Conservation (phyloP, 2,797 vertebrate species). For the Odontamblyopus rebecca region DNA sequence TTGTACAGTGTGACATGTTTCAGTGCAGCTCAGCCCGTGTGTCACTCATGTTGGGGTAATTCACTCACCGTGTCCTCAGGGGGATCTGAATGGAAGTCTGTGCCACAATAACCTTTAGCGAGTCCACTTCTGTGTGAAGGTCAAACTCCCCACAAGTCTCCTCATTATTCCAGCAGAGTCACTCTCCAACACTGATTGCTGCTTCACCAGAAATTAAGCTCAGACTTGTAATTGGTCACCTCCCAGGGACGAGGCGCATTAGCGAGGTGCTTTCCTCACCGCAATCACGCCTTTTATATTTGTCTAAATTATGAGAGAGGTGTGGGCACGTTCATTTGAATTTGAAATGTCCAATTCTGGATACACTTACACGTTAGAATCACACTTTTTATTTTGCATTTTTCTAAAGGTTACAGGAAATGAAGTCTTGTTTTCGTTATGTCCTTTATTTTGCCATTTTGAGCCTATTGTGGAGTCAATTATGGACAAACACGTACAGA, state of each 20-base stretch:
- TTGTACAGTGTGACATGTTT: constrained; percentile 8
- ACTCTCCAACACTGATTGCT: constrained; percentile 48
- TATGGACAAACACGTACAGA: not conserved
- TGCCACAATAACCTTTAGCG: constrained; percentile 26
- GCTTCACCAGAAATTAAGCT: constrained; percentile 31
- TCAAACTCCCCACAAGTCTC: constrained; percentile 29
- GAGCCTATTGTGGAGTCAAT: not conserved
- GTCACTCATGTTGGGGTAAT: constrained; percentile 14
- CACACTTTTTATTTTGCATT: not conserved
- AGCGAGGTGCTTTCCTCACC: constrained; percentile 17
- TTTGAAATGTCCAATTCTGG: not conserved
- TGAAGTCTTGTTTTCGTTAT: not conserved
- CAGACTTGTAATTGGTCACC: constrained; percentile 46
- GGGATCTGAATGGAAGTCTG: constrained; percentile 18
- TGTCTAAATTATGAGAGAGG: constrained; percentile 29
- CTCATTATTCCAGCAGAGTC: constrained; percentile 47
- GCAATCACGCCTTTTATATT: constrained; percentile 17
- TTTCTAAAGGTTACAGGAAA: not conserved
- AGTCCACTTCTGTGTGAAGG: constrained; percentile 34
- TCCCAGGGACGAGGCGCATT: constrained; percentile 13
- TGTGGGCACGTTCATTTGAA: not conserved
- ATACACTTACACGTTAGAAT: not conserved
- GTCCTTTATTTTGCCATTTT: not conserved
- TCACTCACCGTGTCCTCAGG: constrained; percentile 10
- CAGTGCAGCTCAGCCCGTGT: constrained; percentile 1